phyloP scores from a whole-genome alignment of 2,888 invertebrate genomes.

The Schizaphis graminum region DNA sequence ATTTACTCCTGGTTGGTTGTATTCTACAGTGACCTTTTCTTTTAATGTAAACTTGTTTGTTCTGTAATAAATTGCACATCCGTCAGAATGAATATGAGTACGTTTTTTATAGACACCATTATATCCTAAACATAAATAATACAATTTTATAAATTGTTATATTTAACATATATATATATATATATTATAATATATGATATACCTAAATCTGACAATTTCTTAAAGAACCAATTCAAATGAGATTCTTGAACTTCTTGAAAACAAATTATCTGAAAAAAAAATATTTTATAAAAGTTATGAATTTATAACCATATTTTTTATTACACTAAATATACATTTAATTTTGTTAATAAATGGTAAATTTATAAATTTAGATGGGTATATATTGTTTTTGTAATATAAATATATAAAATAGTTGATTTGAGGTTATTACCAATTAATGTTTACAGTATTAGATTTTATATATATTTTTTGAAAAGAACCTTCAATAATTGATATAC shows the following conservation, averaged over 20 bases:
- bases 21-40: conserved; percentile 80
- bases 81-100: conserved; percentile 85
- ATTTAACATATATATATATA: too few species aligned
- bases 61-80: conserved; percentile 91
- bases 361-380: not conserved
- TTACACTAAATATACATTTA: not conserved
- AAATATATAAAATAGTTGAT: not conserved
- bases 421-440: not conserved
- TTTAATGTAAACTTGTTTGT: conserved; percentile 77
- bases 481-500: not conserved
- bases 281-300: not conserved
- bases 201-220: conserved; percentile 71
- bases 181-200: conserved; percentile 67
- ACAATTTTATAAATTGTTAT: not conserved
- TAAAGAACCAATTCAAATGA: conserved; percentile 78
- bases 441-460: not conserved
- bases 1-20: conserved; percentile 70
- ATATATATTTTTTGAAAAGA: not conserved
- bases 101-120: conserved; percentile 85
- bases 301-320: not conserved
- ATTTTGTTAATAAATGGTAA: not conserved
- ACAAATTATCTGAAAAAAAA: conserved; percentile 79
- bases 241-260: conserved; percentile 91
- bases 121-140: conserved; percentile 75
- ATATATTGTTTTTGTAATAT: not conserved